Evolutionary conservation across 1,140 invertebrate genomes (phyloP), one percentile per base, ranked within the genome.

Genomic region (Dinoponera quadriceps): DNA sequence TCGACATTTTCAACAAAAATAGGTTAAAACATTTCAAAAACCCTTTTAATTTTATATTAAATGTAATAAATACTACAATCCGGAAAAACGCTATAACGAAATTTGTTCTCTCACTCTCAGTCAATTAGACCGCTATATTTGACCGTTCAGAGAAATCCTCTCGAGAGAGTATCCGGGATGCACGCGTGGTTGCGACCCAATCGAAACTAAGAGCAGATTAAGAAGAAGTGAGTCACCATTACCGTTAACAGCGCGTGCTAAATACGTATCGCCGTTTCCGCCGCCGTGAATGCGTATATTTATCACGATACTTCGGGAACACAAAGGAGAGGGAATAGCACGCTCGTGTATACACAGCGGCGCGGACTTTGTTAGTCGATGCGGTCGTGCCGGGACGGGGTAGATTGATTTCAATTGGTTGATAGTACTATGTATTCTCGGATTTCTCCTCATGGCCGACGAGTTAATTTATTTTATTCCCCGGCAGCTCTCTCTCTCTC

Each of bases 401-500:
- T 48, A 75, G 73, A 75, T 75, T 27, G 44, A 75, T 75, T 75
- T 75, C 73, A 75, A 75, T 75, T 62, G 57, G 38, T 62, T 63
- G 73, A 75, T 75, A 63, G 59, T 74, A 57, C 38, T 74, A 29
- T 62, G 59, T 59, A 63, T 75, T 62, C 57, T 75, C 73, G 38
- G 25, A 75, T 75, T 63, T 75, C 25, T n/a, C 29, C n/a, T 63
- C 59, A 62, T 62, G 72, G 33, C 25, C 25, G 25, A 22, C 38
- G 38, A 77, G 59, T 65, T 54, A 65, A 65, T 77, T 65, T 33
- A 77, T 77, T 77, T 77, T 51, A 65, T 65, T 77, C 14, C 9
- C 60, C 59, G 7, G 38, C 25, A 38, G 54, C n/a, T 33, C 22
- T 63, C 20, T 63, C 57, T 63, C 29, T 25, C 54, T 38, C 51